phyloP scores from a whole-genome alignment of 2,888 invertebrate species.

The Patella caerulea region DNA sequence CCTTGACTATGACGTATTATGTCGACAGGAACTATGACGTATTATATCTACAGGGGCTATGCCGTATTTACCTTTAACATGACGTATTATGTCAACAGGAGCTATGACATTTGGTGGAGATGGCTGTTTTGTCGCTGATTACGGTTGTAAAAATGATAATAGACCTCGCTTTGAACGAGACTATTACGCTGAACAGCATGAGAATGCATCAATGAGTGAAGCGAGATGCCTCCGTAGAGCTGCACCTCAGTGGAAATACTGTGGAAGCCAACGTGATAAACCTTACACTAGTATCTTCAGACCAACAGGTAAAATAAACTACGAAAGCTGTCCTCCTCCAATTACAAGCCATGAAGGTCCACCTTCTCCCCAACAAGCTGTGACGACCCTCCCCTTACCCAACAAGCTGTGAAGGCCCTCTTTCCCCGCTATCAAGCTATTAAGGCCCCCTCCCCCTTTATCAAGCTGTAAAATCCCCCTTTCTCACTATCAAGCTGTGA shows the following conservation, averaged over 20 bases:
- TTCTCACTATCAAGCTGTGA: too few species aligned
- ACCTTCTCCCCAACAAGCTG: too few species aligned
- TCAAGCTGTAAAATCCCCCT: too few species aligned
- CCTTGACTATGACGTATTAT: too few species aligned
- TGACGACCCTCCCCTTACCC: too few species aligned
- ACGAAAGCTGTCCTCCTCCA: too few species aligned
- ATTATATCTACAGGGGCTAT: constrained; percentile 39
- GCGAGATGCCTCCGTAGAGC: constrained; percentile 41
- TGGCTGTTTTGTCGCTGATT: constrained; percentile 45
- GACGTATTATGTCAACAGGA: constrained; percentile 29
- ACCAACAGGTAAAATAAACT: constrained; percentile 44
- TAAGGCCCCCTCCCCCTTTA: too few species aligned
- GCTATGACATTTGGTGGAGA: constrained; percentile 46
- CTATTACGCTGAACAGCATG: constrained; percentile 38
- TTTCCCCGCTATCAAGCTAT: too few species aligned
- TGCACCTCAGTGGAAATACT: constrained; percentile 40
- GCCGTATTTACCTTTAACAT: constrained; percentile 13
- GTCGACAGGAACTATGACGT: constrained; percentile 43
- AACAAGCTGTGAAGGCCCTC: too few species aligned
- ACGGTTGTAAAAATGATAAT: constrained; percentile 42
- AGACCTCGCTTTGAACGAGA: constrained; percentile 34
- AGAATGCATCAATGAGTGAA: constrained; percentile 33
- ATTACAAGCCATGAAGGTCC: too few species aligned
- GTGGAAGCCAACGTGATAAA: constrained; percentile 38
- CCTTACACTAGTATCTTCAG: constrained; percentile 46